Conservation (phyloP, 2,888 invertebrate species). For the Drosophila borborema region DNA sequence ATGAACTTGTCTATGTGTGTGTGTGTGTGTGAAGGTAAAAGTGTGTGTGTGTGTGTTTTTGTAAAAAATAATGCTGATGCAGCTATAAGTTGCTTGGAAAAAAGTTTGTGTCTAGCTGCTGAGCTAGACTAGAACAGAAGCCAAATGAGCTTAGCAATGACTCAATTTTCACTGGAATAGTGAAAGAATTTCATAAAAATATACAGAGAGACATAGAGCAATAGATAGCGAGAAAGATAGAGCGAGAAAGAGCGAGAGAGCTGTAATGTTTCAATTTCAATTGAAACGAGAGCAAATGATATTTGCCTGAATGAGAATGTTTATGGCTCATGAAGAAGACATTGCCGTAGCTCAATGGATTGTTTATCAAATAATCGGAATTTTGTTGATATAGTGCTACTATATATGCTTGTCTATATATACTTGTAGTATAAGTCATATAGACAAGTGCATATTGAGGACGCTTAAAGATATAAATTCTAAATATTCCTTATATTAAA, state of each 20-base stretch:
- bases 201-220: not conserved
- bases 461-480: not conserved
- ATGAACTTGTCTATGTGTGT: conserved; percentile 61
- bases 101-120: not conserved
- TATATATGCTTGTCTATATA: too few species aligned
- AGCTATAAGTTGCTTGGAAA: conserved; percentile 11
- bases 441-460: too few species aligned
- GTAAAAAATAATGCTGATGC: conserved; percentile 50
- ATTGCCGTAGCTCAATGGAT: not conserved
- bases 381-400: not conserved
- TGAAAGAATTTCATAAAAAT: not conserved
- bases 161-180: not conserved
- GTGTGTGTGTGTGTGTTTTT: not conserved
- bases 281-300: not conserved
- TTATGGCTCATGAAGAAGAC: not conserved
- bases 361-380: not conserved
- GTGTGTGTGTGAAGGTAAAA: not conserved
- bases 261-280: not conserved
- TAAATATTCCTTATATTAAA: not conserved
- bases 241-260: not conserved
- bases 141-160: conserved; percentile 7
- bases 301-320: not conserved
- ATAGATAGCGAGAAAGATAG: not conserved
- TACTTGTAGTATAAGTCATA: too few species aligned
- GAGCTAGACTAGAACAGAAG: not conserved